Base-by-base conservation (phyloP, 2,797 vertebrate species). In the Myoxocephalus aenaeus region DNA sequence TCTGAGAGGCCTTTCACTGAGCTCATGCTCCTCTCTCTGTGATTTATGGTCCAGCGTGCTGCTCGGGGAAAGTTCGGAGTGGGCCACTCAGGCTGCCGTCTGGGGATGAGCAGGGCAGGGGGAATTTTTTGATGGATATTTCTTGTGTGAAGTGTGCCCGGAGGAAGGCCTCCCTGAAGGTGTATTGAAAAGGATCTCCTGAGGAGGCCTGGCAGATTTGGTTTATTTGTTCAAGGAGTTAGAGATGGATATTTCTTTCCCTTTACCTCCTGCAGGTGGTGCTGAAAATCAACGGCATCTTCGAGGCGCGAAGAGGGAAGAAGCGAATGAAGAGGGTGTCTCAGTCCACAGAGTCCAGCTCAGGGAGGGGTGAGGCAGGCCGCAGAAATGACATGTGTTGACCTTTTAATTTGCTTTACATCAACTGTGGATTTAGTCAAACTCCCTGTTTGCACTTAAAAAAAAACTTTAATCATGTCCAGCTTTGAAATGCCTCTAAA, bases 311-410 rank as follows among this genome's bases (percentile, higher is more conserved):
- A 48, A 95, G 97, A 89, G 98, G 98, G 38, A 99, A 97, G 95
- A 99, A 99, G 73, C 95, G 95, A 14, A 96, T 98, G 94, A 99
- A 99, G 94, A 96, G 93, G 70, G 94, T 99, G 42, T 98, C 97
- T 0, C 98, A 97, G 92, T 98, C 97, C 1, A 93, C 95, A 0
- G 97, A 99, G 93, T 94, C 95, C 93, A 96, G 89, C 95, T 98
- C 97, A 82, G 98, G 98, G 73, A 96, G 97, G 97, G 97, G 97
- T 99, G 90, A 89, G 90, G 10, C 7, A 62, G 18, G 10, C 3
- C 9, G 57, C 11, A 59, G 5, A 20, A 67, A n/a, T 34, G 5
- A 18, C 42, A 6, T 50, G 5, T 48, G 20, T 50, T 18, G 14
- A 46, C 32, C 38, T 50, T 44, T 63, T 22, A 1, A 25, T 46